Evolutionary conservation across 2,113 vertebrate species (phyloP), one percentile per base, ranked within the genome.

Genomic region (Chionomys nivalis): DNA sequence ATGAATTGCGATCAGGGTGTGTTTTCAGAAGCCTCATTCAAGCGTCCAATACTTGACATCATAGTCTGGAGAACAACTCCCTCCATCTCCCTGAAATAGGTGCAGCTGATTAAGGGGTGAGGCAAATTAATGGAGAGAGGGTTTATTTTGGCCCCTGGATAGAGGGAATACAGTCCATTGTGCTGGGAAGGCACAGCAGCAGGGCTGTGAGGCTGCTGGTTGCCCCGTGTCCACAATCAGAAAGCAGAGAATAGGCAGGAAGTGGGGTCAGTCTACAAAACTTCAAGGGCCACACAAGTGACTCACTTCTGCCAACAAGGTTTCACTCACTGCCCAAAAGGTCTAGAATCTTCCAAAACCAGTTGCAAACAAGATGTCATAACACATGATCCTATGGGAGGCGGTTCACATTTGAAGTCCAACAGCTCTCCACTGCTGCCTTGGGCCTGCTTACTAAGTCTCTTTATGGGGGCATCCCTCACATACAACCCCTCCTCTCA

Each of bases 391-490:
- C 39, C 39, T 44, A 42, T 12, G 21, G 24, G 73, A 14, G 21
- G 16, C 23, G 13, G 5, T 47, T 70, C 6, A 11, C n/a, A 2
- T 26, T 68, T 1, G 0, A 76, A 76, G 23, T 0, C 6, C 23
- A 19, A 6, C 28, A 39, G 73, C 3, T 66, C 42, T 52, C n/a
- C 21, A 28, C 24, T n/a, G 23, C 17, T 19, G 13, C 14, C 55
- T 47, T 19, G 2, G 31, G 44, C 14, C 44, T 3, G 33, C 10
- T 72, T 26, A 33, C 33, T 33, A 16, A 5, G 1, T 1, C 66
- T 49, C n/a, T 47, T 55, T 28, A 23, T 13, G 4, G 39, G 6
- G 16, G 36, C 7, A 36, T 17, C 16, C 16, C 1, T 33, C 4
- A 14, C 39, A 23, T 52, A 72, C 36, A 70, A 12, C 12, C n/a